These are phyloP conservation scores for Lasioglossum baleicum DNA, from an alignment of 1,140 invertebrate genomes.

Conservation along the genomic window DNA sequence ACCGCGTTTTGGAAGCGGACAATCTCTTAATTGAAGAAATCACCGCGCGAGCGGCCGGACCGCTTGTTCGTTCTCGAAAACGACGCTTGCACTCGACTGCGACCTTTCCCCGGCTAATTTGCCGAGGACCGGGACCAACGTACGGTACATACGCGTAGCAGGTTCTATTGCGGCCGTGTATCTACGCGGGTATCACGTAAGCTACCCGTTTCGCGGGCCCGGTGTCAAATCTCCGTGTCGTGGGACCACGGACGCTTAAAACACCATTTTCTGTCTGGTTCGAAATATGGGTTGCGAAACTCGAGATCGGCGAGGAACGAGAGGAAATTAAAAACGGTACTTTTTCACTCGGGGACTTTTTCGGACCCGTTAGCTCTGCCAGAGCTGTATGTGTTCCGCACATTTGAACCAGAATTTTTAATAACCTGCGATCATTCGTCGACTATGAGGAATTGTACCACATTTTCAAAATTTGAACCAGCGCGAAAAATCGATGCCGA, in stretches of 20 bases:
- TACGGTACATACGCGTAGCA: constrained; percentile 11
- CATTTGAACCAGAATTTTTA: neutral
- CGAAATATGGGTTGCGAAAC: neutral
- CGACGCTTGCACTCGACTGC: neutral
- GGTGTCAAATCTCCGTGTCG: constrained; percentile 77
- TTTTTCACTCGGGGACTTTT: too few species aligned
- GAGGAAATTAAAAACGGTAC: neutral
- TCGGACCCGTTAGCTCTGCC: too few species aligned
- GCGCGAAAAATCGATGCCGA: too few species aligned
- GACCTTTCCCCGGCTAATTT: constrained; percentile 41
- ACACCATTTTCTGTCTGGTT: constrained; percentile 10
- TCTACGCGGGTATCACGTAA: constrained; percentile 42
- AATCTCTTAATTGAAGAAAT: constrained; percentile 38
- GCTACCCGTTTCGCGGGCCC: constrained; percentile 66
- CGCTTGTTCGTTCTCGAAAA: constrained; percentile 20
- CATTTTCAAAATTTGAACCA: too few species aligned
- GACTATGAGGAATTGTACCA: too few species aligned
- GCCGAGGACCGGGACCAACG: neutral
- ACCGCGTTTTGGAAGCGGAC: neutral
- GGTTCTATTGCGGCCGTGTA: constrained; percentile 33
- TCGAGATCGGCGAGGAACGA: neutral
- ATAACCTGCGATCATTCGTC: too few species aligned
- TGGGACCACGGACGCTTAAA: constrained; percentile 67
- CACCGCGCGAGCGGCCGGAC: constrained; percentile 14
- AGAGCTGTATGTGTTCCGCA: too few species aligned